Evolutionary conservation across 53 echinoderm and acorn worm genomes (phyloP), one percentile per base, ranked within the genome.

Genomic region (Echinometra lucunter): DNA sequence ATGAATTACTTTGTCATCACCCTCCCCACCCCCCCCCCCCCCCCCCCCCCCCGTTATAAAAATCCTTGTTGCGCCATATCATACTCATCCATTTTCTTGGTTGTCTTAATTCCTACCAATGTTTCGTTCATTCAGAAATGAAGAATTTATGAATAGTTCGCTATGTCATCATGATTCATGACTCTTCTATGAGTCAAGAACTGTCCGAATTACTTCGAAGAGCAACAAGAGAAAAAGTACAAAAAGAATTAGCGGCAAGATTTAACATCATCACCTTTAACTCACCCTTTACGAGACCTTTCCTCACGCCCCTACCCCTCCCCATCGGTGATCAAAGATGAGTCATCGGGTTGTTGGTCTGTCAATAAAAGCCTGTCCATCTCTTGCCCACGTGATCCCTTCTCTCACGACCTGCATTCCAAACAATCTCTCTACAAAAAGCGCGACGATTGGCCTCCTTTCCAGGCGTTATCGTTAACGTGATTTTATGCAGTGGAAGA

Each of bases 361-460:
- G 75, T 75, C 75, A 75, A 75, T 75, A 75, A 40, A 75, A 75
- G 40, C 16, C 21, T n/a, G n/a, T 75, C 75, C 40, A 18, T 75
- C 75, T 18, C 75, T 15, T 75, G 75, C 40, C 37, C 75, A 18
- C 37, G 75, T 75, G 75, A 75, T 40, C 75, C 38, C 37, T 19
- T 75, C 37, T 75, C 37, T 40, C 75, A 40, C 37, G 75, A 75
- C 75, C 38, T 75, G 75, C 40, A 75, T 75, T 75, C 75, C 18
- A 40, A 75, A 75, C 40, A 75, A 75, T 40, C 75, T 75, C 75
- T 75, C 19, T 19, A 15, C n/a, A 40, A 74, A 75, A 75, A 38
- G 37, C 75, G 75, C 75, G 38, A 75, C 40, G 75, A 19, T 37
- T 75, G 40, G 75, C 75, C 75, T 75, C 75, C 75, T 75, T 40